Evolutionary conservation across 2,113 vertebrate genomes (phyloP).

Genomic region (Sphyrna mokarran): DNA sequence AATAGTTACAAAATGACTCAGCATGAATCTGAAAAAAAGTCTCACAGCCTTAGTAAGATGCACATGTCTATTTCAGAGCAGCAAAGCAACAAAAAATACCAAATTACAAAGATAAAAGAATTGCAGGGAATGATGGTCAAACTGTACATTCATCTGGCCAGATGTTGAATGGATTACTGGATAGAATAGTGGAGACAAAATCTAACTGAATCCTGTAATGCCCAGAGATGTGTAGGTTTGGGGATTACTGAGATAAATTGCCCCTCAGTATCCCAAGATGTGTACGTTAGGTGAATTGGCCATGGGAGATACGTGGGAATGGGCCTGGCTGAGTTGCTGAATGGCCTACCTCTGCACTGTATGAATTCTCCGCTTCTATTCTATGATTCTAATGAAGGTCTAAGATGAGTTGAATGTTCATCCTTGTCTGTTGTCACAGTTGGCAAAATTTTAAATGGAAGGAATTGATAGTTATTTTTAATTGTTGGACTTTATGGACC

Average conservation of each 20-base stretch:
- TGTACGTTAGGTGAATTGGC: too few species aligned
- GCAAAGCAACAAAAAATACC: neutral
- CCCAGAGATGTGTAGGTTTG: too few species aligned
- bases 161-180: neutral
- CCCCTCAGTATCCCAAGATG: too few species aligned
- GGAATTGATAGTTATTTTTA: neutral
- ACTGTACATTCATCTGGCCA: neutral
- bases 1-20: neutral
- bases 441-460: neutral
- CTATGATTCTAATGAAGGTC: neutral
- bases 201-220: neutral
- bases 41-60: neutral
- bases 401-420: neutral
- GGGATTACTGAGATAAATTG: too few species aligned
- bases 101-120: neutral
- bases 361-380: too few species aligned
- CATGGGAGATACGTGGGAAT: too few species aligned
- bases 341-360: too few species aligned
- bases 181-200: neutral
- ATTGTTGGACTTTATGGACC: neutral
- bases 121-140: neutral
- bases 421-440: neutral
- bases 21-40: neutral
- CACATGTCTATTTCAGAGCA: neutral
- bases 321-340: too few species aligned